Percentiles rank a stretch among this genome's conserved stretches.
Evolutionary conservation across 2,797 vertebrate species (phyloP).

Genomic region (Poecilia gillii): DNA sequence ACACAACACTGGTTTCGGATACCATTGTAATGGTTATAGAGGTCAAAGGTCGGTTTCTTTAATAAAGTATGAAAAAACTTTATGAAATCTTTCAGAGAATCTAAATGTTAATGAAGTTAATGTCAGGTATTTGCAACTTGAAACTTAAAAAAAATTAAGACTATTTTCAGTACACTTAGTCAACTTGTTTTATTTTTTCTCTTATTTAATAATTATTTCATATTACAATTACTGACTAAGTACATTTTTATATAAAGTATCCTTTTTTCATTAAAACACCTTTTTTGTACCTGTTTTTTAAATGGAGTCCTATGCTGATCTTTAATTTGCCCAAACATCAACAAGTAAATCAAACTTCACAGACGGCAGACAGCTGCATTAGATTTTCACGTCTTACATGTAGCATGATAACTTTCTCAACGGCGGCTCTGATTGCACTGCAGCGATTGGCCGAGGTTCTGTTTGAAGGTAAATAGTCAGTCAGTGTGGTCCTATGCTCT

Average conservation of each 20-base stretch:
- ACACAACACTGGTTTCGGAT: not conserved
- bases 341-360: not conserved
- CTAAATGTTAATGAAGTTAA: not conserved
- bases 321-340: not conserved
- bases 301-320: not conserved
- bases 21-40: not conserved
- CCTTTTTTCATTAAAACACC: not conserved
- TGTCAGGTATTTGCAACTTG: not conserved
- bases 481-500: conserved; percentile 32
- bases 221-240: not conserved
- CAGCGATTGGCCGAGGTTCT: not conserved
- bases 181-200: not conserved
- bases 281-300: not conserved
- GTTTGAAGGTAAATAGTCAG: conserved; percentile 51
- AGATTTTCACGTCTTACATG: not conserved
- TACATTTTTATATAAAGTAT: not conserved
- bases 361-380: not conserved
- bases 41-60: not conserved
- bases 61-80: not conserved
- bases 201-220: not conserved
- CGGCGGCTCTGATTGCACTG: too few relatives aligned
- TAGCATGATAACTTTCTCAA: not conserved
- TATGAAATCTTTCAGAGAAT: not conserved
- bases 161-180: not conserved
- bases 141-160: not conserved